A percentile compares a stretch with the other conserved stretches of the same genome.
Conservation (phyloP, 2,797 vertebrate genomes). For the Cottoperca gobio region DNA sequence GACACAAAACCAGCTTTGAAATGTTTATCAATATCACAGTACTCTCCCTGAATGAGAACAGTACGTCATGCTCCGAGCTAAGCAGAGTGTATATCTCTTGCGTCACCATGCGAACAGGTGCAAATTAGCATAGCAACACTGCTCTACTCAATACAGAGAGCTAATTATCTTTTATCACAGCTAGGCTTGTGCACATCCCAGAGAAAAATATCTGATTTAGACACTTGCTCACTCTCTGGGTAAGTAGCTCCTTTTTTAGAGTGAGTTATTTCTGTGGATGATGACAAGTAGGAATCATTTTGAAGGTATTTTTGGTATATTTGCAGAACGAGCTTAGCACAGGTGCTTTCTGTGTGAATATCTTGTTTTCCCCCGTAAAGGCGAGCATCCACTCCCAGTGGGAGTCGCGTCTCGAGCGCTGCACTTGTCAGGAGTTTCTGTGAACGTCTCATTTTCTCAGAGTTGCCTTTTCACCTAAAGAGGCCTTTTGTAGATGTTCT, state of each 20-base stretch:
- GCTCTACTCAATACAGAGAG: slow-evolving; percentile 42
- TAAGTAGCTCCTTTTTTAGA: slow-evolving; percentile 24
- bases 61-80: slow-evolving; percentile 2
- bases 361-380: slow-evolving; percentile 17
- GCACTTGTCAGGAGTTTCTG: slow-evolving; percentile 16
- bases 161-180: slow-evolving; percentile 68
- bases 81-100: not conserved
- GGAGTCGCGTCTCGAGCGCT: not conserved
- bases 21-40: slow-evolving; percentile 31
- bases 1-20: slow-evolving; percentile 43
- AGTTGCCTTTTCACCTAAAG: slow-evolving; percentile 44
- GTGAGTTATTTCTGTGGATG: slow-evolving; percentile 27
- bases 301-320: slow-evolving; percentile 19
- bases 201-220: slow-evolving; percentile 41
- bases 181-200: slow-evolving; percentile 37
- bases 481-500: slow-evolving; percentile 22
- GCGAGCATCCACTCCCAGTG: slow-evolving; percentile 11
- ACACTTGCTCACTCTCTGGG: slow-evolving; percentile 12
- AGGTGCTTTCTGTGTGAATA: slow-evolving; percentile 61
- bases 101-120: slow-evolving; percentile 61
- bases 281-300: slow-evolving; percentile 9
- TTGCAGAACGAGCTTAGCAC: slow-evolving; percentile 26
- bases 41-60: slow-evolving; percentile 20
- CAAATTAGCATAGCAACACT: slow-evolving; percentile 56
- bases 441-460: slow-evolving; percentile 38